Percentiles rank a stretch among this genome's conserved stretches.
Evolutionary conservation across 2,797 vertebrate genomes (phyloP).

Genomic region (Darevskia mixta): DNA sequence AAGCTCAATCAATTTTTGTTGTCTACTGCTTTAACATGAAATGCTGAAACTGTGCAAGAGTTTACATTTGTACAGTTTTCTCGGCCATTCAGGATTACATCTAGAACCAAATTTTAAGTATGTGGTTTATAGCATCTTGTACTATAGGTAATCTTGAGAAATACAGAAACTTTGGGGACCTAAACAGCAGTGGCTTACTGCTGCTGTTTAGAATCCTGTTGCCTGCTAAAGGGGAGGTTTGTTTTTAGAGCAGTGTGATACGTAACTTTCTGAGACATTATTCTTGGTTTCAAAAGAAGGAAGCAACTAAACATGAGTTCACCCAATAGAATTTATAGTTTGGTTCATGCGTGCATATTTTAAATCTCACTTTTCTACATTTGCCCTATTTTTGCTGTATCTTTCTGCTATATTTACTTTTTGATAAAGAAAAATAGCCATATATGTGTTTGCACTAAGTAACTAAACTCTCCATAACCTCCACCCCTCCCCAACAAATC

Average conservation of each 20-base stretch:
- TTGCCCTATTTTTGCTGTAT: background rate
- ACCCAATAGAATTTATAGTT: constrained; percentile 14
- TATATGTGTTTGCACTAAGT: constrained; percentile 38
- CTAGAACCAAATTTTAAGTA: fast-evolving
- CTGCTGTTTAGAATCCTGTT: background rate
- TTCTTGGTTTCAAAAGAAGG: constrained; percentile 16
- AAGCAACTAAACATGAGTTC: background rate
- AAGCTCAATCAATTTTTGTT: background rate
- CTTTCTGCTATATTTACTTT: constrained; percentile 29
- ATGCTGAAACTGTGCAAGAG: background rate
- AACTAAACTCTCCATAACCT: background rate
- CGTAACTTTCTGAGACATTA: background rate
- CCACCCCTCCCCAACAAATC: background rate
- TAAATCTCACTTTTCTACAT: fast-evolving
- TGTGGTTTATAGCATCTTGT: background rate
- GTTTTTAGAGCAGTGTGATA: background rate
- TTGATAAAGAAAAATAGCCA: constrained; percentile 26
- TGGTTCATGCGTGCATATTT: background rate
- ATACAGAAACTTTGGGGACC: background rate
- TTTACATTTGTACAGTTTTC: background rate
- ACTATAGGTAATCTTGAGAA: background rate
- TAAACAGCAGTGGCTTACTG: background rate
- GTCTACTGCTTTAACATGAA: fast-evolving
- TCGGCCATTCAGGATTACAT: background rate
- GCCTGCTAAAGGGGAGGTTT: background rate